Conservation (phyloP, 1,140 invertebrate species). For the Drosophila pallidifrons region DNA sequence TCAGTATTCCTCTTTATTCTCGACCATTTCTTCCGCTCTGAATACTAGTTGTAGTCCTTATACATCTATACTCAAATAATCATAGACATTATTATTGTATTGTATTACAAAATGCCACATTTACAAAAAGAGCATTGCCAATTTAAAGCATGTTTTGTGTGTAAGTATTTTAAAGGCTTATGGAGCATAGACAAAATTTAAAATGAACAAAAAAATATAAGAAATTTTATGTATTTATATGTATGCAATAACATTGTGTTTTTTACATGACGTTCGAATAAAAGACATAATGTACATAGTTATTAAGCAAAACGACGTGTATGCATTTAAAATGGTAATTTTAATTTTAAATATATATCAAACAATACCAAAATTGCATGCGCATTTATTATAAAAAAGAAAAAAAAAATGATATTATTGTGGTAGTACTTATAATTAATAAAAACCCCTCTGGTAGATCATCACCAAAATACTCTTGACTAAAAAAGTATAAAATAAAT, state of each 20-base stretch:
- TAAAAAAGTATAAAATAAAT: conserved; percentile 32
- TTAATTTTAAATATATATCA: conserved; percentile 16
- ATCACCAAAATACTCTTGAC: conserved; percentile 24
- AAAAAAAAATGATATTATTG: background rate
- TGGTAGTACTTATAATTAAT: conserved; percentile 19
- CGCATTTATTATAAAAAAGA: conserved; percentile 31
- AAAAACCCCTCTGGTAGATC: conserved; percentile 15
- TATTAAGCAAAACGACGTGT: conserved; percentile 26
- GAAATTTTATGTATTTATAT: conserved; percentile 31
- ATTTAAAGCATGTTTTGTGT: conserved; percentile 37
- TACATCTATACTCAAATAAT: conserved; percentile 19
- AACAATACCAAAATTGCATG: conserved; percentile 39
- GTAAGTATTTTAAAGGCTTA: conserved; percentile 38
- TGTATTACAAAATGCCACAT: conserved; percentile 32
- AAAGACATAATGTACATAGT: conserved; percentile 45
- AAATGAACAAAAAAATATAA: conserved; percentile 17
- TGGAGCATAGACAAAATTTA: conserved; percentile 41
- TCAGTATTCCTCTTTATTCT: conserved; percentile 12
- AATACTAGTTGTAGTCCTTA: conserved; percentile 29
- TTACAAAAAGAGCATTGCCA: conserved; percentile 25
- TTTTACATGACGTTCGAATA: conserved; percentile 12
- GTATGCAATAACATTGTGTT: conserved; percentile 43
- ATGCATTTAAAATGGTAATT: conserved; percentile 44
- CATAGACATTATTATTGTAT: conserved; percentile 32
- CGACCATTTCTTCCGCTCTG: conserved; percentile 8